Evolutionary conservation across 2,888 invertebrate genomes (phyloP).

Genomic region (Scaptomyza tumidula): DNA sequence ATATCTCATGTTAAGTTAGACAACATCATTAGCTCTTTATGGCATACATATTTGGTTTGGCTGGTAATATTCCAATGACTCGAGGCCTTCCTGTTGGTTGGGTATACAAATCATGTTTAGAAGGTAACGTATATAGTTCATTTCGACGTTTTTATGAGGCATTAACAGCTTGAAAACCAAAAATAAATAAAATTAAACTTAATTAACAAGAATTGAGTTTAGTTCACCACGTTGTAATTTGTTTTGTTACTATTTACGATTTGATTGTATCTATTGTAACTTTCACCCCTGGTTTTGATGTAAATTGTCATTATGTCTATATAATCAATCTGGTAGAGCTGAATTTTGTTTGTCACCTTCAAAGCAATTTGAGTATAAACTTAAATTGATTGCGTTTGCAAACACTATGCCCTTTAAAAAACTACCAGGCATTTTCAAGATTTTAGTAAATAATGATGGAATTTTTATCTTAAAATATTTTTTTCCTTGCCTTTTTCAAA

Average conservation of each 20-base stretch:
- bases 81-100: constrained; percentile 12
- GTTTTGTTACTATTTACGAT: background rate
- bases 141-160: background rate
- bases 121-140: background rate
- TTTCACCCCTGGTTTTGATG: background rate
- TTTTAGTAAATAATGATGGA: background rate
- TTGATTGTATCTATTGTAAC: background rate
- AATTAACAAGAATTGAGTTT: background rate
- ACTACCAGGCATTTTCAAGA: background rate
- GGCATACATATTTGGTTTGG: constrained; percentile 3
- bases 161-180: background rate
- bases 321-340: background rate
- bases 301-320: background rate
- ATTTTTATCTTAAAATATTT: too few relatives aligned
- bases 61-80: constrained; percentile 6
- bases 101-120: background rate
- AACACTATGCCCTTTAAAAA: constrained; percentile 2
- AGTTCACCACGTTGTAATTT: background rate
- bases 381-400: constrained; percentile 6
- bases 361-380: constrained; percentile 17
- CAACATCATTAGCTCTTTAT: constrained; percentile 3
- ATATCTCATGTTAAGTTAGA: constrained; percentile 4
- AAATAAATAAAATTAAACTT: too few relatives aligned
- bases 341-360: constrained; percentile 19
- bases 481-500: too few relatives aligned